These are phyloP conservation scores for Xestia xanthographa DNA, from an alignment of 2,888 invertebrate species.

Conservation along the genomic window DNA sequence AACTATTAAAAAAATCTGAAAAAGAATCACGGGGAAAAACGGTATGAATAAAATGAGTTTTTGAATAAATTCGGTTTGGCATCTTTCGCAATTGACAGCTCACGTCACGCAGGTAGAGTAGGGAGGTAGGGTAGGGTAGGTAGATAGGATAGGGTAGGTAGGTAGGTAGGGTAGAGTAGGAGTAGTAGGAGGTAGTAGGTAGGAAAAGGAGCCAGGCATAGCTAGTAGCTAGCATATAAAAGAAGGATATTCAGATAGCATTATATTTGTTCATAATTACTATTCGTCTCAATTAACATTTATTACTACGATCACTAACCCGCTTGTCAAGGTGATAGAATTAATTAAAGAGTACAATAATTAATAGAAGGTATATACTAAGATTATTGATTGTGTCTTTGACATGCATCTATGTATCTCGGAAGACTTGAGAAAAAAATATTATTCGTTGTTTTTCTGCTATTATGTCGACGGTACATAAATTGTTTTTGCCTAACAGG, in stretches of 20 bases:
- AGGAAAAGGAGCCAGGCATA: too few species aligned
- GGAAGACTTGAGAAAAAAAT: not conserved
- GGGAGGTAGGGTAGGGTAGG: too few species aligned
- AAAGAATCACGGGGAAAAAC: too few species aligned
- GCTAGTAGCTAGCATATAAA: not conserved
- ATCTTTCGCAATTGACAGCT: too few species aligned
- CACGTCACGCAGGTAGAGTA: too few species aligned
- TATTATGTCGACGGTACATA: not conserved
- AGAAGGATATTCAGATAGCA: constrained; percentile 6
- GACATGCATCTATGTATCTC: constrained; percentile 2
- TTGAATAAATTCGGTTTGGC: too few species aligned
- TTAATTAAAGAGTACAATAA: constrained; percentile 31
- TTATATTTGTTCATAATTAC: constrained; percentile 40
- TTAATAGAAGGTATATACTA: not conserved
- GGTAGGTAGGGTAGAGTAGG: too few species aligned
- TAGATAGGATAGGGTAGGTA: too few species aligned
- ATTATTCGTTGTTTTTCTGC: not conserved
- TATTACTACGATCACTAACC: constrained; percentile 55
- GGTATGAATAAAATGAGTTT: too few species aligned
- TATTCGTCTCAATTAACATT: constrained; percentile 48
- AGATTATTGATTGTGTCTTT: constrained; percentile 20
- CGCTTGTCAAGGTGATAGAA: constrained; percentile 50
- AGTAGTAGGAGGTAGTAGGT: too few species aligned
- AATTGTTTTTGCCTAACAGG: not conserved
- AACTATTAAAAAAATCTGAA: too few species aligned